Conservation (phyloP, 2,888 invertebrate species). For the Cremastobaeus sp. region DNA sequence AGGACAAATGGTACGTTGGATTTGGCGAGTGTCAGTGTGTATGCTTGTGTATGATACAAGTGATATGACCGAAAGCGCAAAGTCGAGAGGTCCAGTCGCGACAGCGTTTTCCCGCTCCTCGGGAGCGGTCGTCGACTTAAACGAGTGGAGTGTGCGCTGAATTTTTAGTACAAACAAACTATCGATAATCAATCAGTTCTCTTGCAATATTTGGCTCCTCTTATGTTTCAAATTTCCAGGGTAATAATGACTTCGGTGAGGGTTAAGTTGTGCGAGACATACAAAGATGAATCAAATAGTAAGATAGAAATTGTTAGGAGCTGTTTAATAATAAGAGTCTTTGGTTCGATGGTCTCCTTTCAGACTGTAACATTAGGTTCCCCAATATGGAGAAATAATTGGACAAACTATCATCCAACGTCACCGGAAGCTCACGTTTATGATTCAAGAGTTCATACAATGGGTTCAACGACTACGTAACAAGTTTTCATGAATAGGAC, state of each 20-base stretch:
- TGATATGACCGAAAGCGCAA: conserved; percentile 8
- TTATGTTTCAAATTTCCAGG: not conserved
- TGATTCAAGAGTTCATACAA: conserved; percentile 21
- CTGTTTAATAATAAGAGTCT: conserved; percentile 31
- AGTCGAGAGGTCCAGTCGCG: conserved; percentile 3
- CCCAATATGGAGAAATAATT: conserved; percentile 49
- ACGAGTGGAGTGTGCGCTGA: conserved; percentile 65
- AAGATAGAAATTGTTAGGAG: conserved; percentile 21
- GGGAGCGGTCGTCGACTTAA: conserved; percentile 1
- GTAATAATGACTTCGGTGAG: too few species aligned
- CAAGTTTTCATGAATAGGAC: conserved; percentile 12
- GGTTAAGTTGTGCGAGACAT: conserved; percentile 11
- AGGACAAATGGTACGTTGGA: too few species aligned
- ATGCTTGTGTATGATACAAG: conserved; percentile 7
- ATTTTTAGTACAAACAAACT: conserved; percentile 36
- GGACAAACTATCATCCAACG: conserved; percentile 36
- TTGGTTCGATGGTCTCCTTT: conserved; percentile 29
- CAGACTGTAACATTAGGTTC: conserved; percentile 31
- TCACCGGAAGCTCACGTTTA: conserved; percentile 50
- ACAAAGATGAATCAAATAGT: conserved; percentile 9
- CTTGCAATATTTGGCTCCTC: too few species aligned
- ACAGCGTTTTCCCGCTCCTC: too few species aligned
- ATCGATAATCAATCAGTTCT: conserved; percentile 5
- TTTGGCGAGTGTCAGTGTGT: not conserved
- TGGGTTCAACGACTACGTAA: not conserved